A percentile compares a stretch with the other conserved stretches of the same genome.
Conservation (phyloP, 2,888 invertebrate genomes). For the Cosmia trapezina region DNA sequence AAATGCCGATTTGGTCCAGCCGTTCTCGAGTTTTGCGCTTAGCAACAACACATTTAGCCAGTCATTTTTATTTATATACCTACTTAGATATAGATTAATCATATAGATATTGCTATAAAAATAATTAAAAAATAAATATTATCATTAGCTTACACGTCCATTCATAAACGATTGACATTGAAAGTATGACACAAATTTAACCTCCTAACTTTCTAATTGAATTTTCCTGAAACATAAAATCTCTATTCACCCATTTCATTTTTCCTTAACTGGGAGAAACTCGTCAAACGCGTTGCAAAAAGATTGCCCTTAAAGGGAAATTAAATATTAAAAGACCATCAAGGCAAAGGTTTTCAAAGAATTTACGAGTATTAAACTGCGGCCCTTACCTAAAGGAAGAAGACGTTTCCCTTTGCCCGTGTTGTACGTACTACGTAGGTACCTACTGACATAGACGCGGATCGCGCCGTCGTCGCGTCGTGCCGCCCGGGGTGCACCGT, state of each 20-base stretch:
- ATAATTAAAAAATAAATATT: background rate
- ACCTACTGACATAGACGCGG: conserved; percentile 50
- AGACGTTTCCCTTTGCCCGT: conserved; percentile 73
- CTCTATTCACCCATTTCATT: conserved; percentile 64
- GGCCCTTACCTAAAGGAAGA: conserved; percentile 76
- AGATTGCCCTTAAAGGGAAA: conserved; percentile 81
- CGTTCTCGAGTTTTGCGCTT: no score
- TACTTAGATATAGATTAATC: no score
- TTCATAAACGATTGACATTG: background rate
- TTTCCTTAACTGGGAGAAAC: conserved; percentile 69
- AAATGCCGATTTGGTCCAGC: no score
- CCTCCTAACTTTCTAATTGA: conserved; percentile 11
- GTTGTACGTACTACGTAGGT: conserved; percentile 50
- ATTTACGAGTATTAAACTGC: conserved; percentile 84
- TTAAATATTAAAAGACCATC: conserved; percentile 88
- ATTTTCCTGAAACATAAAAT: conserved; percentile 52
- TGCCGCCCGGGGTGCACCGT: conserved; percentile 67
- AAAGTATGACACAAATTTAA: background rate
- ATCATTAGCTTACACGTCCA: background rate
- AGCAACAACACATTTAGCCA: no score
- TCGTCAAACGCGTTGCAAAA: conserved; percentile 71
- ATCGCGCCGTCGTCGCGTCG: conserved; percentile 48
- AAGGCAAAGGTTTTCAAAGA: conserved; percentile 82
- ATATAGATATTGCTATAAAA: background rate
- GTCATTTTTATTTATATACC: no score